These are phyloP conservation scores for Passerculus sandwichensis DNA, from an alignment of 2,797 vertebrate genomes.

Conservation along the genomic window DNA sequence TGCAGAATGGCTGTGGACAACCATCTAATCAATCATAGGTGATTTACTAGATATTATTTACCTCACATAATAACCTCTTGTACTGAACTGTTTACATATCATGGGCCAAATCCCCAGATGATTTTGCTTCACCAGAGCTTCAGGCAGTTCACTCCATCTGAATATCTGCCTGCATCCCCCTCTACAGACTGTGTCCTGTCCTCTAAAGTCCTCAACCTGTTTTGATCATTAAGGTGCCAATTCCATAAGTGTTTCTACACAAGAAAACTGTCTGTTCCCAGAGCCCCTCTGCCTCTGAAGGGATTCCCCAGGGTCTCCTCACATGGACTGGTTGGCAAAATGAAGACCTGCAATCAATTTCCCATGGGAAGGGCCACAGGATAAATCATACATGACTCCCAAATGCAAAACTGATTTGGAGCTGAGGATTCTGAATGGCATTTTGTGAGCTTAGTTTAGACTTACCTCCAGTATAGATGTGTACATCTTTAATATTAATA, in stretches of 20 bases:
- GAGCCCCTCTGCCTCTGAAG: not conserved
- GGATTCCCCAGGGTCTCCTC: not conserved
- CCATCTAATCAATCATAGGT: slow-evolving; percentile 73
- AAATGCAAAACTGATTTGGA: not conserved
- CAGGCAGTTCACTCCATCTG: not conserved
- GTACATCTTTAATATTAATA: not conserved
- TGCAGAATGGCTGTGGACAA: slow-evolving; percentile 72
- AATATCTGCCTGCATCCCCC: not conserved
- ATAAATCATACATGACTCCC: not conserved
- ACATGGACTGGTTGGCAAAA: not conserved
- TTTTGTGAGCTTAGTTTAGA: slow-evolving; percentile 39
- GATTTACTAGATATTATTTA: slow-evolving; percentile 71
- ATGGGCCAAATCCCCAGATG: slow-evolving; percentile 59
- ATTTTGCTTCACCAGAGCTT: not conserved
- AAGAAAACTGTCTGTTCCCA: not conserved
- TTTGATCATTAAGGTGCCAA: not conserved
- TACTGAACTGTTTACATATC: slow-evolving; percentile 50
- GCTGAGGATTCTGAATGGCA: not conserved
- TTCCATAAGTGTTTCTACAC: not conserved
- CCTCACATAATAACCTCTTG: slow-evolving; percentile 43
- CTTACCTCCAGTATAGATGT: not conserved
- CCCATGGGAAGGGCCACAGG: not conserved
- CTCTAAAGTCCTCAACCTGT: not conserved
- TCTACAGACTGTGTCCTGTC: not conserved
- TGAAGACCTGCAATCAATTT: not conserved